These are phyloP conservation scores for Acrobasis consociella DNA, from an alignment of 2,888 invertebrate species.

Conservation along the genomic window DNA sequence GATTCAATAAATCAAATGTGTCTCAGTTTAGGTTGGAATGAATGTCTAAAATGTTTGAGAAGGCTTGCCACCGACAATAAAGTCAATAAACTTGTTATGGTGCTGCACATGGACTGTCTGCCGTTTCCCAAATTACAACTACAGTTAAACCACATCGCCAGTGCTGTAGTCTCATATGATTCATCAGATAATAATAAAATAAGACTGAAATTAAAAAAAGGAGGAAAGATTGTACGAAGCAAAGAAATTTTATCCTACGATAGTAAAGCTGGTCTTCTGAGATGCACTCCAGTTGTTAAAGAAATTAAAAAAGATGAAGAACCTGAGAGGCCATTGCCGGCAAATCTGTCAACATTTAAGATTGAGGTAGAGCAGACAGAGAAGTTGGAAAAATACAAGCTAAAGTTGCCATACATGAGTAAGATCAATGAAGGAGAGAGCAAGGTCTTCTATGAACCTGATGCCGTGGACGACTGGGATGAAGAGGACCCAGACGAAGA, in stretches of 20 bases:
- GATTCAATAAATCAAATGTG: constrained; percentile 75
- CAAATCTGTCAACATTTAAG: constrained; percentile 83
- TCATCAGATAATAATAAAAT: constrained; percentile 47
- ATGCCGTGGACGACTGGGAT: constrained; percentile 91
- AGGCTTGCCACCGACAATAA: constrained; percentile 37
- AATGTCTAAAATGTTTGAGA: constrained; percentile 53
- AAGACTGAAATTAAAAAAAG: constrained; percentile 71
- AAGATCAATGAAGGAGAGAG: constrained; percentile 79
- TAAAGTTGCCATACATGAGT: constrained; percentile 85
- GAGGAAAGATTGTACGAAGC: constrained; percentile 76
- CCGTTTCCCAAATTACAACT: constrained; percentile 61
- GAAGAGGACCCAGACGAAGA: constrained; percentile 95
- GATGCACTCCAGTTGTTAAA: constrained; percentile 51
- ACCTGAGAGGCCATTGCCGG: constrained; percentile 64
- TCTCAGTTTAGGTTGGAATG: constrained; percentile 61
- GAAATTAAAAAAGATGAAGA: constrained; percentile 52
- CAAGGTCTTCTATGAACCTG: constrained; percentile 89
- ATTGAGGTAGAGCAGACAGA: constrained; percentile 85
- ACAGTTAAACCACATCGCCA: constrained; percentile 73
- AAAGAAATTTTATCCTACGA: constrained; percentile 65
- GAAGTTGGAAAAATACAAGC: constrained; percentile 81
- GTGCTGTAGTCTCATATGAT: constrained; percentile 61
- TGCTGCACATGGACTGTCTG: constrained; percentile 79
- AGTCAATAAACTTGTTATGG: constrained; percentile 57
- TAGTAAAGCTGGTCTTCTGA: constrained; percentile 53